Base-by-base conservation (phyloP, 2,113 vertebrate genomes). In the Natator depressus region DNA sequence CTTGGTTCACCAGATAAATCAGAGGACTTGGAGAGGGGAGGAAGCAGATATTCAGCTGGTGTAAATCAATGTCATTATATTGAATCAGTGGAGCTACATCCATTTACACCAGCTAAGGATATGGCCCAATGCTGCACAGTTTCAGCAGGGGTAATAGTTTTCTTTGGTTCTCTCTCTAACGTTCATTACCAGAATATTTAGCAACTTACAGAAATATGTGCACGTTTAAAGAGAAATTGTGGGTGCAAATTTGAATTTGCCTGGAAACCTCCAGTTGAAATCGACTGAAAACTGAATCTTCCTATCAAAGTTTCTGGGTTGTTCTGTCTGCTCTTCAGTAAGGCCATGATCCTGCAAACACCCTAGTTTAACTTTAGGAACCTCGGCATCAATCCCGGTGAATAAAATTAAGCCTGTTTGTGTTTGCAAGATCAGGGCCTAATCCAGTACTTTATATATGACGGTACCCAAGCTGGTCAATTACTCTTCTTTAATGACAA, bases 61-160 rank as follows among this genome's bases (percentile, higher is more conserved):
- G 10, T 42, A 76, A 76, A 69, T 69, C 35, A 69, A 25, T 47
- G 42, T 76, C 25, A 76, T 31, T 9, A 6, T 76, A 54, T 27
- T 0, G 0, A 94, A 65, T 3, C 50, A 59, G 2, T 76, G 89
- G 59, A 84, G 80, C 17, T 22, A 76, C 35, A 6, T 20, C 4
- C 22, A 35, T 85, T n/a, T 1, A 3, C 42, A 14, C 3, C 6
- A 42, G 13, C 10, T 72, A 2, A 83, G 27, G 12, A 65, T 12
- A 51, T 0, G 0, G 8, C 46, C 6, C 19, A 47, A 2, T 69
- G 50, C 8, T 42, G 85, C 80, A 65, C 69, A 54, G 50, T 54
- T 75, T 87, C 27, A 89, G 10, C 24, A 82, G 42, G 79, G 85
- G 0, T 2, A 95, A 82, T 53, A 6, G 3, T 47, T 82, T 89